Conservation (phyloP, 2,888 invertebrate genomes). For the Papilio elwesi region DNA sequence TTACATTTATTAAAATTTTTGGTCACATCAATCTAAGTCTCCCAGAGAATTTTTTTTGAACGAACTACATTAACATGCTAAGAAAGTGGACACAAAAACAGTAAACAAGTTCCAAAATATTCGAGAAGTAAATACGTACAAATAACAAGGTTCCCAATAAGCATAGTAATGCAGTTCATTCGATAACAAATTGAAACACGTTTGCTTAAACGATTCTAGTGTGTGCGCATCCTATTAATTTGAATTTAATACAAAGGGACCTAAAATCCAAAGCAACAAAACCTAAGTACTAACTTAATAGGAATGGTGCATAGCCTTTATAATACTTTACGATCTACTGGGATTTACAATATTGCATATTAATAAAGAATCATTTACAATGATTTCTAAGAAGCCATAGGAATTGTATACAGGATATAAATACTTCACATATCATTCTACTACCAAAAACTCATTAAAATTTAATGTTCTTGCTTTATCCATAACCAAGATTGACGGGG, state of each 20-base stretch:
- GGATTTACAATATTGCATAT: conserved; percentile 38
- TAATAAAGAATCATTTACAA: conserved; percentile 10
- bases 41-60: conserved; percentile 55
- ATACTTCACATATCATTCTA: neutral
- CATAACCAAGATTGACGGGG: too few relatives aligned
- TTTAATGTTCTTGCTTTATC: too few relatives aligned
- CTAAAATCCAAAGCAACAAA: conserved; percentile 40
- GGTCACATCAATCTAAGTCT: conserved; percentile 68
- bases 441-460: neutral
- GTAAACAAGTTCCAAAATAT: conserved; percentile 68
- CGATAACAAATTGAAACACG: conserved; percentile 62
- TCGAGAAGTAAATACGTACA: conserved; percentile 63
- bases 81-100: conserved; percentile 60
- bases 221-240: conserved; percentile 40
- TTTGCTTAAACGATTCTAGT: conserved; percentile 37
- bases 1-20: conserved; percentile 59
- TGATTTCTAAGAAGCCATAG: conserved; percentile 3
- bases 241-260: conserved; percentile 31
- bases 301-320: conserved; percentile 54
- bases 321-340: conserved; percentile 45
- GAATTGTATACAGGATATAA: neutral
- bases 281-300: conserved; percentile 48
- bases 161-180: conserved; percentile 72
- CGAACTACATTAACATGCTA: conserved; percentile 68
- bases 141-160: conserved; percentile 58